These are phyloP conservation scores for Eurosta solidaginis DNA, from an alignment of 1,140 invertebrate genomes.

Conservation along the genomic window DNA sequence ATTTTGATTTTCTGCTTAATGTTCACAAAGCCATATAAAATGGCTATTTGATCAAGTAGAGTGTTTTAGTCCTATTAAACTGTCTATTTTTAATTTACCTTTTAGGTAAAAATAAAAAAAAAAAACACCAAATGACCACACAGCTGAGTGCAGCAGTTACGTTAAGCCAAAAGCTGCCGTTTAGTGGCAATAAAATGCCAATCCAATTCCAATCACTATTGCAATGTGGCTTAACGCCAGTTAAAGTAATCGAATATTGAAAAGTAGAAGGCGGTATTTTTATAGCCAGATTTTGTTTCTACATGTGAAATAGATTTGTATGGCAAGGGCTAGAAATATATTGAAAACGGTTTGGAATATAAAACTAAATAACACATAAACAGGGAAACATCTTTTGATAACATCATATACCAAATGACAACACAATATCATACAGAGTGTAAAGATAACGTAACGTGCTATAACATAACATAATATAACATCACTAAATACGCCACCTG, in stretches of 20 bases:
- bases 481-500: too few relatives aligned
- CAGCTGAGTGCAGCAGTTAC: neutral
- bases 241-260: neutral
- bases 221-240: neutral
- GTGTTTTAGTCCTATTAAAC: neutral
- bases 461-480: too few relatives aligned
- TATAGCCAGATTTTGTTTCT: too few relatives aligned
- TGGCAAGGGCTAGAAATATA: too few relatives aligned
- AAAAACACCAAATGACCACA: constrained; percentile 23
- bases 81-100: neutral
- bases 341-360: too few relatives aligned
- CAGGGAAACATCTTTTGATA: too few relatives aligned
- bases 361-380: too few relatives aligned
- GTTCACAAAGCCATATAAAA: neutral
- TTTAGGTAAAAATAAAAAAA: neutral
- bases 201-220: constrained; percentile 13
- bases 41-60: neutral
- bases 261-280: too few relatives aligned
- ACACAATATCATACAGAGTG: too few relatives aligned
- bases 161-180: neutral
- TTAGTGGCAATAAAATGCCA: constrained; percentile 22
- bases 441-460: too few relatives aligned
- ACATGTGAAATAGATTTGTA: too few relatives aligned
- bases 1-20: neutral
- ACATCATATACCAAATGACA: too few relatives aligned